Base-by-base conservation (phyloP, 1,140 invertebrate genomes). In the Portunus trituberculatus region DNA sequence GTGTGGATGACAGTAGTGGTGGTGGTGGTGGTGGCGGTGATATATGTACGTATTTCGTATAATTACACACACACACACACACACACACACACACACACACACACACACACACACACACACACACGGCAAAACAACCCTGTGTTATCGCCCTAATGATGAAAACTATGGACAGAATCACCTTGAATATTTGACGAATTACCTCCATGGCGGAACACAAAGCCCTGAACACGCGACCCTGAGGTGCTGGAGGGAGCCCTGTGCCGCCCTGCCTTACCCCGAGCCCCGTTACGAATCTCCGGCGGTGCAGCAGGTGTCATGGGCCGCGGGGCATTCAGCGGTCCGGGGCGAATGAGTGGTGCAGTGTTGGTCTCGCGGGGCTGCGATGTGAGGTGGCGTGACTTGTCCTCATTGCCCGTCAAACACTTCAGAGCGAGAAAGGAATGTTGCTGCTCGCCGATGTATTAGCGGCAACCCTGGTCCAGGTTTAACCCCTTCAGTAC, bases 81-180 rank as follows among this genome's bases (percentile, higher is more conserved):
- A 59, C 52, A 59, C 67, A 76, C 67, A 76, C 67, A 76, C 67
- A 76, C 67, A 76, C 67, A 76, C 67, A 76, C 67, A 76, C 67
- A 76, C 67, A 25, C 67, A 76, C 67, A 76, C 67, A 59, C 52
- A 16, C 52, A 59, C 20, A 39, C 39, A 39, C 39, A 39, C 39
- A 39, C 39, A 39, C 1, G 39, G 39, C 39, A 39, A 39, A 1
- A n/a, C 67, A 59, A 59, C 0, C 0, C 25, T n/a, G 67, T 76
- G 67, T 76, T n/a, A 20, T 76, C 67, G n/a, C 6, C 25, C 1
- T 20, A 76, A n/a, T 25, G 67, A n/a, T 3, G 20, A 76, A 76
- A 25, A n/a, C 0, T 76, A 7, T n/a, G 67, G 16, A 59, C 52
- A 59, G 52, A 20, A 59, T n/a, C 67, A 3, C n/a, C 67, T n/a